phyloP scores from a whole-genome alignment of 2,113 vertebrate species.

The Gallinago jamesoni region DNA sequence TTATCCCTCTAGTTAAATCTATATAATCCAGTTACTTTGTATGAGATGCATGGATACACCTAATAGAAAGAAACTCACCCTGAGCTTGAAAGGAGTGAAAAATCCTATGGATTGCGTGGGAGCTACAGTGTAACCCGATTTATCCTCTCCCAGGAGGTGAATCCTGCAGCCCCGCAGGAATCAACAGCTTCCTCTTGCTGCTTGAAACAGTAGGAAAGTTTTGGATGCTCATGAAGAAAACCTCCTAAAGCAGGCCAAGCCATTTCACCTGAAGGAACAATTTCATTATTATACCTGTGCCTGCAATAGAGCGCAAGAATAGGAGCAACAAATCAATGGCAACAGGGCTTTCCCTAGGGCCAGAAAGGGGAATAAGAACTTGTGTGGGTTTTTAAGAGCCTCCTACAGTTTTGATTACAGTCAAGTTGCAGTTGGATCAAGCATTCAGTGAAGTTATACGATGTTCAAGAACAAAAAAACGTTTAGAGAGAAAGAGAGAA shows the following conservation, averaged over 20 bases:
- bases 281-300: not conserved
- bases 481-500: not conserved
- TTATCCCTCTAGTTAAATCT: constrained; percentile 31
- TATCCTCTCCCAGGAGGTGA: not conserved
- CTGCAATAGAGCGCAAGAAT: not conserved
- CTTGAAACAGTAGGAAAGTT: not conserved
- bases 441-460: not conserved
- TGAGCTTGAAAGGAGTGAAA: constrained; percentile 29
- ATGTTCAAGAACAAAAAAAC: not conserved
- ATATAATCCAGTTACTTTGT: constrained; percentile 42
- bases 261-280: not conserved
- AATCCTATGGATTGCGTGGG: constrained; percentile 9
- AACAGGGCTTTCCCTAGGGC: not conserved
- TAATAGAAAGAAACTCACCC: not conserved
- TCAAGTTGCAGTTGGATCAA: not conserved
- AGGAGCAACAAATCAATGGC: not conserved
- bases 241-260: not conserved
- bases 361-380: not conserved
- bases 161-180: not conserved
- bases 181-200: not conserved
- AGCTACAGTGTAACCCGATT: not conserved
- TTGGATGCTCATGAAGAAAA: not conserved
- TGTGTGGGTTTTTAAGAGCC: not conserved
- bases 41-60: constrained; percentile 7
- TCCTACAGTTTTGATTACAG: not conserved